Conservation (phyloP, 2,888 invertebrate species). For the Hydraecia micacea region DNA sequence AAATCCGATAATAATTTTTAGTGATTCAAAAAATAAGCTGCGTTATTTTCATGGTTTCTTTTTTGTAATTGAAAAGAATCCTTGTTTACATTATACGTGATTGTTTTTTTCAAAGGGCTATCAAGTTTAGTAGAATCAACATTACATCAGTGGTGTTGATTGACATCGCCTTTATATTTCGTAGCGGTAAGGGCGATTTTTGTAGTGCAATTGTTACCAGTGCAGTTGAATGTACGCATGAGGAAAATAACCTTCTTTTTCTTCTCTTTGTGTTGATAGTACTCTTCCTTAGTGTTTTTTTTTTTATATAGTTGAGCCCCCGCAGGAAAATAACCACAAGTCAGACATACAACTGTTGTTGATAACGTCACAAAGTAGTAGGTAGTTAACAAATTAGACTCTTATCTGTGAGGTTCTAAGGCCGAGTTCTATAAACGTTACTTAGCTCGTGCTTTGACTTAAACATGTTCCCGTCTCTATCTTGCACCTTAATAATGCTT, state of each 20-base stretch:
- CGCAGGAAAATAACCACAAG: not conserved
- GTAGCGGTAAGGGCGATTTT: not conserved
- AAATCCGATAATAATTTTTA: not conserved
- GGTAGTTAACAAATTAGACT: too few relatives aligned
- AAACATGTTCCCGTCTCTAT: too few relatives aligned
- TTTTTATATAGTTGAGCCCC: too few relatives aligned
- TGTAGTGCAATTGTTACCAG: not conserved
- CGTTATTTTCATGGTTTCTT: not conserved
- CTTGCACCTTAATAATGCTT: too few relatives aligned
- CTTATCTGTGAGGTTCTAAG: too few relatives aligned
- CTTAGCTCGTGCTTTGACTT: too few relatives aligned
- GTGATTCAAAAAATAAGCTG: not conserved
- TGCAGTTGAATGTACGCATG: not conserved
- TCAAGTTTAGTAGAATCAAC: not conserved
- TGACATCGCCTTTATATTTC: not conserved
- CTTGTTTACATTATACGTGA: not conserved
- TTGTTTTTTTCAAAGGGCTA: not conserved
- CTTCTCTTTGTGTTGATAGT: too few relatives aligned
- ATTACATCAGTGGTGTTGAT: not conserved
- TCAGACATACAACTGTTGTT: not conserved
- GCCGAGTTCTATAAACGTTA: too few relatives aligned
- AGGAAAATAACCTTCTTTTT: not conserved
- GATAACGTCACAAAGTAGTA: not conserved
- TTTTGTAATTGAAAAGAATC: conserved; percentile 4
- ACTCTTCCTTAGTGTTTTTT: too few relatives aligned